Base-by-base conservation (phyloP, 1,140 invertebrate species). In the Sitodiplosis mosellana region DNA sequence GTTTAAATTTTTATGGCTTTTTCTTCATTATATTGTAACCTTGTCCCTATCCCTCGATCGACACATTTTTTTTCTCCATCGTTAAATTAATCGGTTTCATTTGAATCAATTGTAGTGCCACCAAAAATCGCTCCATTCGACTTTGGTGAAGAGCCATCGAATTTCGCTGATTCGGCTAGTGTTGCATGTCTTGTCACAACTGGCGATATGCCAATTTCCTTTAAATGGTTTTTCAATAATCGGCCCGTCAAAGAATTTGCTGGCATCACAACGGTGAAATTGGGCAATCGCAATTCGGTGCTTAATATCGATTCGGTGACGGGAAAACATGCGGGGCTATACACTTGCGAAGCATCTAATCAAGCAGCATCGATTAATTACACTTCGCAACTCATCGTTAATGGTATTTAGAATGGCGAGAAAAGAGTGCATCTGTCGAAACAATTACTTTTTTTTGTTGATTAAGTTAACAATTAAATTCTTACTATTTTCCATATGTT, bases 121-220 rank as follows among this genome's bases (percentile, higher is more conserved):
- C 81, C 81, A 41, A 76, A 79, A 69, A 80, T 83, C 59, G 69
- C 73, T 50, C 74, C 78, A 18, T 83, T 83, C 57, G 71, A 67
- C 58, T 76, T 79, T 50, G 69, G 71, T 53, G 71, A 72, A 55
- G 72, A 75, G 52, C 73, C 76, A 34, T 70, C 80, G 1, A 79
- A 80, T 59, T 78, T 82, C 59, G 84, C 83, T 47, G 80, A 87
- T 57, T 77, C 81, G 33, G 76, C 82, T 34, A 80, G 81, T 2
- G 71, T 87, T 15, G 76, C 72, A 46, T 91, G 87, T 65, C 72
- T 80, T 51, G 73, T 87, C 33, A 72, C 78, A 48, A 78, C 80
- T 56, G 83, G 83, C 41, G 82, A 84, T 62, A 56, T 72, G 45
- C 81, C 82, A 34, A 70, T 85, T 38, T 72, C 74, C 47, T 78